Evolutionary conservation across 2,113 vertebrate species (phyloP).

Genomic region (Urocynchramus pylzowi): DNA sequence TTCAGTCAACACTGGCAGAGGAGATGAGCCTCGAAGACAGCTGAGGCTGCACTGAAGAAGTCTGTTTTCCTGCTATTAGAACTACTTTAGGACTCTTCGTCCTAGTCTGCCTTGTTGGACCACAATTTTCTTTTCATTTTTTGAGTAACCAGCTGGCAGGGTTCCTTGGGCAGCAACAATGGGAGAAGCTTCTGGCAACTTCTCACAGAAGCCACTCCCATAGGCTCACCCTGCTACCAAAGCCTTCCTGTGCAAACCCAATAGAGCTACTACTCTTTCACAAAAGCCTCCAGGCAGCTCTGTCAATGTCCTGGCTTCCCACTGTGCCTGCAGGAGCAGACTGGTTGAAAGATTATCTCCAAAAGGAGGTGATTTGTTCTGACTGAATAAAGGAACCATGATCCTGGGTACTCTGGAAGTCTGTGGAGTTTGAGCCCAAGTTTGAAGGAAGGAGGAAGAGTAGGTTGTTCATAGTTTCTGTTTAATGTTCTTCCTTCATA

Average conservation of each 20-base stretch:
- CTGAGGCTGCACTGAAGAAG: neutral
- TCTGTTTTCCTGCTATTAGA: neutral
- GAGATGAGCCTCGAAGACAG: neutral
- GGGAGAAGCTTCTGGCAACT: neutral
- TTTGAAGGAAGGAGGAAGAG: neutral
- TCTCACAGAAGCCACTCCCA: neutral
- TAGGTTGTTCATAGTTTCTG: neutral
- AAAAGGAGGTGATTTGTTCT: neutral
- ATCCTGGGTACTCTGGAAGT: neutral
- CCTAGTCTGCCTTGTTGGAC: neutral
- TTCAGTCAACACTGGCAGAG: neutral
- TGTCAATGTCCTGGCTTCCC: neutral
- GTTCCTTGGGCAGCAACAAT: neutral
- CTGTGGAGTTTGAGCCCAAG: neutral
- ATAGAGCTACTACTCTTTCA: accelerated
- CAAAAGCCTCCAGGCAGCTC: neutral
- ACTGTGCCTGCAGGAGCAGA: neutral
- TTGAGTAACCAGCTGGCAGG: neutral
- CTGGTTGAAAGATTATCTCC: neutral
- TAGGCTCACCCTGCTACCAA: neutral
- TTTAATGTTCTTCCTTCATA: neutral
- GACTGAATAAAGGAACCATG: neutral
- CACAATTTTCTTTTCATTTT: neutral
- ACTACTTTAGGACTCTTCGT: neutral
- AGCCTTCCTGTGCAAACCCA: neutral